Evolutionary conservation across 2,888 invertebrate genomes (phyloP), one percentile per base, ranked within the genome.

Genomic region (Hemithea aestivaria): DNA sequence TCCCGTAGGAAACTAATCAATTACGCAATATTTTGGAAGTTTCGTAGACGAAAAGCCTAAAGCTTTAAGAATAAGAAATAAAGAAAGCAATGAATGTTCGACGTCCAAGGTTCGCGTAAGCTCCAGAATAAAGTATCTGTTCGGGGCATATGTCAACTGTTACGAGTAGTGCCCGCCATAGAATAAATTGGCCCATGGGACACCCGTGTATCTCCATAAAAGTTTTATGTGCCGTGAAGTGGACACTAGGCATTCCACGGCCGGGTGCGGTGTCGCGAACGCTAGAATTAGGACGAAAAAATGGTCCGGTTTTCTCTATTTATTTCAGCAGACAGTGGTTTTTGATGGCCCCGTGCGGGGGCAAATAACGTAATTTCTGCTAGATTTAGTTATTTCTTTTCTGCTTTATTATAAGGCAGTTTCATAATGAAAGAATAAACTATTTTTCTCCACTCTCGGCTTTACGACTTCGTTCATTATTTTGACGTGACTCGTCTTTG

Each of bases 181-280:
- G 48, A 65, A 66, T 62, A 65, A 61, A 66, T 66, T 61, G 61
- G 55, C 53, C 54, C 41, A 51, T 51, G 49, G 57, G 49, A 44
- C 51, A 62, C 52, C 51, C 58, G 63, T 67, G 61, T 65, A 66
- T 73, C 72, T 73, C 67, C 69, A 74, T 78, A 76, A 80, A 76
- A 62, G 72, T 59, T 81, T 80, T 80, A 79, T 78, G 77, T 73
- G 40, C 65, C 76, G 73, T 77, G 75, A 76, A 77, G 69, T 68
- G 70, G 64, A 53, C 63, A 40, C 48, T 35, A 33, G 48, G 49
- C 62, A 66, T 68, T 62, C 62, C 64, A 53, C 39, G 22, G 29
- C 10, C 26, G n/a, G 11, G 12, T 12, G 6, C 35, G 48, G 16
- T 16, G 16, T 16, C 46, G 53, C 51, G 50, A 56, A 58, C 60